phyloP scores from a whole-genome alignment of 2,113 vertebrate genomes.

The Spermophilus dauricus region DNA sequence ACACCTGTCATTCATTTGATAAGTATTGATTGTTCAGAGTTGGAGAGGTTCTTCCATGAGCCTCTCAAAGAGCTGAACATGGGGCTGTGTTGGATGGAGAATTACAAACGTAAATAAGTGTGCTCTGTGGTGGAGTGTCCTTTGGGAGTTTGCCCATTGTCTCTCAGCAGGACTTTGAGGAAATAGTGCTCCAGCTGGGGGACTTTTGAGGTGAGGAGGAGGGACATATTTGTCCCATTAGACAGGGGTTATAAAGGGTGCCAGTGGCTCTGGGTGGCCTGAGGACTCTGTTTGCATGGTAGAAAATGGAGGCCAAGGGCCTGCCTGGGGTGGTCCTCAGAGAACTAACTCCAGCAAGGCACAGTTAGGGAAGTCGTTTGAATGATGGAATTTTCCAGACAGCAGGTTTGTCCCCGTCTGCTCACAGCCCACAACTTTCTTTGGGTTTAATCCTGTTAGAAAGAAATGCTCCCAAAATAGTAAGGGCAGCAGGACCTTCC shows the following conservation, averaged over 20 bases:
- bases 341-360: background rate
- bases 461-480: background rate
- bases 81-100: background rate
- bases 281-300: background rate
- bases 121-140: background rate
- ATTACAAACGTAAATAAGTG: accelerated
- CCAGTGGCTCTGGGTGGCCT: background rate
- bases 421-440: background rate
- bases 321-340: background rate
- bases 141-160: background rate
- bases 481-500: background rate
- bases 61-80: background rate
- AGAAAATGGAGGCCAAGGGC: background rate
- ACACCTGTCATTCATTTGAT: background rate
- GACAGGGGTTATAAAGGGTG: background rate
- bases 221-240: background rate
- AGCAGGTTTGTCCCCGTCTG: background rate
- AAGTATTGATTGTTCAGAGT: background rate
- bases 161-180: background rate
- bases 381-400: background rate
- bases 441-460: background rate
- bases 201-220: background rate
- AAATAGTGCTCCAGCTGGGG: background rate
- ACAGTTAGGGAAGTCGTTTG: background rate
- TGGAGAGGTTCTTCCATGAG: background rate